A percentile compares a stretch with the other conserved stretches of the same genome.
Conservation (phyloP, 2,888 invertebrate genomes). For the Tetragonula carbonaria region DNA sequence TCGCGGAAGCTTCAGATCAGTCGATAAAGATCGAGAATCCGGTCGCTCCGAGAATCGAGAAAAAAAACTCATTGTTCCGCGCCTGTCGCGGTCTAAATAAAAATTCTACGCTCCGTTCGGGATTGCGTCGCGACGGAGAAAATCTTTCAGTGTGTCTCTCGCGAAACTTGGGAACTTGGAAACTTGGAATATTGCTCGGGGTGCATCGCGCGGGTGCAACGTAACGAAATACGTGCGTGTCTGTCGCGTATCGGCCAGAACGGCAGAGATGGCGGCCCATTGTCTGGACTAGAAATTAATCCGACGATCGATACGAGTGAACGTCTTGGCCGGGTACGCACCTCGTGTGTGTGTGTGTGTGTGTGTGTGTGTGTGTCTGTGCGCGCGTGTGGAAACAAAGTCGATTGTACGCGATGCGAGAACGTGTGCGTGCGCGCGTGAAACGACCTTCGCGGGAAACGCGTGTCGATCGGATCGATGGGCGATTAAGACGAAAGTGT, state of each 20-base stretch:
- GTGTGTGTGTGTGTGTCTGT: no score
- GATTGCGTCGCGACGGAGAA: constrained; percentile 68
- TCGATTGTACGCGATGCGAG: constrained; percentile 71
- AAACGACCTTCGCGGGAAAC: no score
- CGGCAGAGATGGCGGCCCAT: constrained; percentile 82
- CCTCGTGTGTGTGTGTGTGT: constrained; percentile 72
- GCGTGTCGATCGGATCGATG: no score
- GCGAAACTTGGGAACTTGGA: no score
- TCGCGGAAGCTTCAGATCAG: constrained; percentile 65
- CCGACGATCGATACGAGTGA: constrained; percentile 81
- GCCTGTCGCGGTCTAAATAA: constrained; percentile 67
- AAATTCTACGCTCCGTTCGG: constrained; percentile 72
- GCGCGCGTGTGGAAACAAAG: constrained; percentile 73
- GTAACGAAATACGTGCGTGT: neutral
- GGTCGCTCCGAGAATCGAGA: constrained; percentile 66
- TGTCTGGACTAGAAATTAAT: constrained; percentile 84
- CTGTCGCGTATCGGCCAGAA: constrained; percentile 75
- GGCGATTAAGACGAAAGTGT: no score
- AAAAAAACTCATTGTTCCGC: constrained; percentile 72
- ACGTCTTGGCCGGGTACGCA: constrained; percentile 75
- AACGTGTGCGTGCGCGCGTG: no score
- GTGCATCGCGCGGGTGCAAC: no score
- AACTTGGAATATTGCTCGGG: no score
- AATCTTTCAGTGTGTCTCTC: neutral
- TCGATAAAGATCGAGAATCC: constrained; percentile 71